phyloP scores from a whole-genome alignment of 2,888 invertebrate species.

The Torymus texanus region DNA sequence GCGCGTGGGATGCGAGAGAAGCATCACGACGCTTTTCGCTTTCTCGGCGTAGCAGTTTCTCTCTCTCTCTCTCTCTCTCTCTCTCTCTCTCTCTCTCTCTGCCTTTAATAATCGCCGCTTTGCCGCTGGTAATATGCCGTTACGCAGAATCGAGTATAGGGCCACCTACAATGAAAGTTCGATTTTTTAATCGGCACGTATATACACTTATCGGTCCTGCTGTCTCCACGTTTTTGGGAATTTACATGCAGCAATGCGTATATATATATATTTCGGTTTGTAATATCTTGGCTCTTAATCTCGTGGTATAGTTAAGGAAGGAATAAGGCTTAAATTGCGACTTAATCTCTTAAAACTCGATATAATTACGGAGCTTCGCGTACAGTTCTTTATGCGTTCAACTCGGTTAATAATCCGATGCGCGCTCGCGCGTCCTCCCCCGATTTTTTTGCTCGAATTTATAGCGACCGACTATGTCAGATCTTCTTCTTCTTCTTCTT shows the following conservation, averaged over 20 bases:
- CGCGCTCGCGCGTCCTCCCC: not conserved
- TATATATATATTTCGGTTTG: not conserved
- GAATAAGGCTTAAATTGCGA: slow-evolving; percentile 6
- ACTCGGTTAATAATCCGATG: slow-evolving; percentile 16
- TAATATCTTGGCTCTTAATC: not conserved
- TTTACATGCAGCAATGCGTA: not conserved
- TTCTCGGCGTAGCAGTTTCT: not conserved
- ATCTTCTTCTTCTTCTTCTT: too few species aligned
- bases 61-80: too few species aligned
- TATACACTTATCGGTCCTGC: slow-evolving; percentile 1
- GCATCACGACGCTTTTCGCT: slow-evolving; percentile 18
- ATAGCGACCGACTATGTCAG: not conserved
- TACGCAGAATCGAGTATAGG: slow-evolving; percentile 12
- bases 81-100: too few species aligned
- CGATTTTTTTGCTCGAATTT: not conserved
- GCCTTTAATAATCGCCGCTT: not conserved
- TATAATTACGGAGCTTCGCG: slow-evolving; percentile 19
- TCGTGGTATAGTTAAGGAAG: not conserved
- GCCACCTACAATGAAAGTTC: slow-evolving; percentile 26
- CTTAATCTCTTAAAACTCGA: slow-evolving; percentile 14
- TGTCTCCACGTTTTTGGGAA: slow-evolving; percentile 25
- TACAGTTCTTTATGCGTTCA: slow-evolving; percentile 4
- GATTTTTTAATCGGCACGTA: slow-evolving; percentile 15
- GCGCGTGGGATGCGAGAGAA: slow-evolving; percentile 34
- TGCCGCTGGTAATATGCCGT: slow-evolving; percentile 13